These are phyloP conservation scores for Gasteruption jaculator DNA, from an alignment of 2,888 invertebrate species.

Conservation along the genomic window DNA sequence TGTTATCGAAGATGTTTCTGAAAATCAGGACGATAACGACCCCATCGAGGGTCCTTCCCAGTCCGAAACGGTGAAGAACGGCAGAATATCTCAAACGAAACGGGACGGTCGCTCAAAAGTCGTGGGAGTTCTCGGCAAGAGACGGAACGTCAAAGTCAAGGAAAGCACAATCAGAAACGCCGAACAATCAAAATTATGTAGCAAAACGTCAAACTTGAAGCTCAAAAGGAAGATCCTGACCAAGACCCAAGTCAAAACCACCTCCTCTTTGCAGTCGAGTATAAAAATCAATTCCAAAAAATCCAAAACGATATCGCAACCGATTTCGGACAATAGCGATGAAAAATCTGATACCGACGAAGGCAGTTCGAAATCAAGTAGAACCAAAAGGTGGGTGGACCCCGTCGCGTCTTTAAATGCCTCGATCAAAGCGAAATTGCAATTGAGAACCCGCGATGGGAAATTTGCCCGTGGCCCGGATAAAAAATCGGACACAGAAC, in stretches of 20 bases:
- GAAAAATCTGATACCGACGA: neutral
- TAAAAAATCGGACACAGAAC: constrained; percentile 13
- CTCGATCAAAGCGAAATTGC: constrained; percentile 38
- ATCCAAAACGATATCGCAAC: no score
- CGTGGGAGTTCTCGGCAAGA: constrained; percentile 35
- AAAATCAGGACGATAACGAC: no score
- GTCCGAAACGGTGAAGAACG: no score
- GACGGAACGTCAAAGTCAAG: constrained; percentile 35
- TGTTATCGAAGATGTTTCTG: no score
- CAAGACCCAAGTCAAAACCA: no score
- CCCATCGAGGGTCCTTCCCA: no score
- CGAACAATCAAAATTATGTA: constrained; percentile 19
- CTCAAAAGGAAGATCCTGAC: constrained; percentile 2
- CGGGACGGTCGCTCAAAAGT: constrained; percentile 21
- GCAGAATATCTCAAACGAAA: constrained; percentile 12
- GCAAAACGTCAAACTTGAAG: no score
- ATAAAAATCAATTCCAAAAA: no score
- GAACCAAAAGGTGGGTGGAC: constrained; percentile 28
- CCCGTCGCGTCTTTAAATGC: constrained; percentile 36
- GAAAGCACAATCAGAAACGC: constrained; percentile 14
- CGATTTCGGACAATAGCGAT: neutral
- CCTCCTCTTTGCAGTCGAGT: no score
- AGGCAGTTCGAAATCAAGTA: no score
- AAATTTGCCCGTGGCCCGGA: constrained; percentile 39
- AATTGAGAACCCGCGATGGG: constrained; percentile 41